Evolutionary conservation across 2,797 vertebrate genomes (phyloP), one percentile per base, ranked within the genome.

Genomic region (Pangasius mekongensis): DNA sequence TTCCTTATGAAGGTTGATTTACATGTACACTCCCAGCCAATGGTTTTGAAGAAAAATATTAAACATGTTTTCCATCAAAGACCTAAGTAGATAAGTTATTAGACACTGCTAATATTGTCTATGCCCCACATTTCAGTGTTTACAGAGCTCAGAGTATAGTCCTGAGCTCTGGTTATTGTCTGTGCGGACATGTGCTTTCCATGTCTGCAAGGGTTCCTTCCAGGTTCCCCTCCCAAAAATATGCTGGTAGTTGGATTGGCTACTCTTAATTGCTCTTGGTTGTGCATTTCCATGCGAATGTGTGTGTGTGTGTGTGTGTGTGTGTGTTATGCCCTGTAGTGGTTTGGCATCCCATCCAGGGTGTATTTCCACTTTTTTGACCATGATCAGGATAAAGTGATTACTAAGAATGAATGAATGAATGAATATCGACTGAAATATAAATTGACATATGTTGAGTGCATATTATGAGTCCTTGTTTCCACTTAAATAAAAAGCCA

Each of bases 1-100:
- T 73, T 74, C 56, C 30, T 30, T 91, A 62, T 83, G 62, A 47
- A 67, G 39, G 43, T 49, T 67, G 3, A 83, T 83, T 67, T 30
- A 67, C 82, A 66, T 82, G 33, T 60, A 62, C 20, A 62, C 33
- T 60, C 36, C 54, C 78, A 43, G 33, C 62, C 56, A 62, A 62
- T 14, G 5, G 5, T 82, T 60, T 39, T 39, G 33, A 60, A 13
- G 6, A 82, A 36, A 78, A 30, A 81, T 81, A 60, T 81, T 60
- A 39, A 60, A 14, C 54, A 39, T 16, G 20, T 30, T 54, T 77
- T 30, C 14, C 74, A 77, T n/a, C 2, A 5, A 83, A 66, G 8
- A n/a, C 22, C 36, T 36, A 16, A 82, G 30, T 14, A 18, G 22
- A 39, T 39, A 62, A 60, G 11, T 9, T 77, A 77, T 78, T 78